phyloP scores from a whole-genome alignment of 2,113 vertebrate genomes.

The Myodes glareolus region DNA sequence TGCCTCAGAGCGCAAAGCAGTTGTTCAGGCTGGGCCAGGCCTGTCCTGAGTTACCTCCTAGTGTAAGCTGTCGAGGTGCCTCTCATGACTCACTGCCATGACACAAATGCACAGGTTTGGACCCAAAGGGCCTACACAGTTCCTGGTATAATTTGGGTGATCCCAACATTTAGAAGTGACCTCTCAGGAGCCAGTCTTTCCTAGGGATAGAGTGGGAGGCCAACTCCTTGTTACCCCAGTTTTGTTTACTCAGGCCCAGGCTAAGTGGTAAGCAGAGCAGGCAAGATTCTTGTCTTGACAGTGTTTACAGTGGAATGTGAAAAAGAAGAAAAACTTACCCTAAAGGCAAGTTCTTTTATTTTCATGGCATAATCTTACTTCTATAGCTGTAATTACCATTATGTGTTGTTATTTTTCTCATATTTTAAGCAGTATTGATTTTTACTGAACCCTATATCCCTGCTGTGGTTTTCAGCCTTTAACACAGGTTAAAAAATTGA shows the following conservation, averaged over 20 bases:
- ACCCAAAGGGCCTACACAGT: neutral
- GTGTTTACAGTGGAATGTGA: neutral
- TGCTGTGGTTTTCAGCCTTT: neutral
- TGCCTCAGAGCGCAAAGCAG: neutral
- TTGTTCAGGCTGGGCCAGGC: neutral
- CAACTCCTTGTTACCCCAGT: neutral
- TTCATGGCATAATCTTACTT: neutral
- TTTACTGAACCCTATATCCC: neutral
- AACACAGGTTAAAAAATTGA: neutral
- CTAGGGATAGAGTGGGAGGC: neutral
- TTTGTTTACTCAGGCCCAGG: conserved; percentile 11
- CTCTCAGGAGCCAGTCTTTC: neutral
- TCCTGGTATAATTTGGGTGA: neutral
- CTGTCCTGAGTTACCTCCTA: neutral
- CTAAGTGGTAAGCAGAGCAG: neutral
- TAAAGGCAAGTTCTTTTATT: neutral
- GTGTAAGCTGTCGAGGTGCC: neutral
- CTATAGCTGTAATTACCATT: neutral
- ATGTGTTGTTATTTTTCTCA: neutral
- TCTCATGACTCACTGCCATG: neutral
- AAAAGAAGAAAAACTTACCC: neutral
- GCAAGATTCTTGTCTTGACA: neutral
- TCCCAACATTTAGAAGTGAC: neutral
- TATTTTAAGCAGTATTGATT: neutral
- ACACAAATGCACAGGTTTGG: neutral